A percentile compares a stretch with the other conserved stretches of the same genome.
Evolutionary conservation across 2,888 invertebrate species (phyloP).

Genomic region (Sesia bembeciformis): DNA sequence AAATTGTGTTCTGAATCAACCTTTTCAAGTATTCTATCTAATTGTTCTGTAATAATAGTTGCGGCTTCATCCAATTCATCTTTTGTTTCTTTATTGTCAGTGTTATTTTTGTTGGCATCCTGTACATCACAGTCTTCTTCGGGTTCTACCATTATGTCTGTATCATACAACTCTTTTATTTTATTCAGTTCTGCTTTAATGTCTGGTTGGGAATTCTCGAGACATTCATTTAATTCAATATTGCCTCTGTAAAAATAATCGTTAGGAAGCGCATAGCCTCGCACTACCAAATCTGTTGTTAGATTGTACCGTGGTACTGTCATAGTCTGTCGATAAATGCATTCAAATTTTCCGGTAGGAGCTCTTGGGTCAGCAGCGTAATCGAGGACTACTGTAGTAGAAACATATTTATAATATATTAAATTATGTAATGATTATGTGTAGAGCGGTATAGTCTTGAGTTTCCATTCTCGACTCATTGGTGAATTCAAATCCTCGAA

Average conservation of each 20-base stretch:
- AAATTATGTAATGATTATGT: too few relatives aligned
- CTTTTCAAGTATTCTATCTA: slow-evolving; percentile 29
- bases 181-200: slow-evolving; percentile 27
- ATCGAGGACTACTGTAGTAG: slow-evolving; percentile 71
- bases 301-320: slow-evolving; percentile 33
- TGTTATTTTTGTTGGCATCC: neutral
- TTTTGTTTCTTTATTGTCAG: slow-evolving; percentile 19
- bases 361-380: slow-evolving; percentile 42
- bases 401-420: neutral
- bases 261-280: slow-evolving; percentile 34
- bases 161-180: slow-evolving; percentile 30
- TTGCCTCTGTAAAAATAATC: slow-evolving; percentile 53
- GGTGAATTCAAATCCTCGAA: too few relatives aligned
- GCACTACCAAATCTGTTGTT: slow-evolving; percentile 33
- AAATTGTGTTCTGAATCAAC: slow-evolving; percentile 18
- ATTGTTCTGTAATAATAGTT: slow-evolving; percentile 23
- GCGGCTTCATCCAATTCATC: slow-evolving; percentile 23
- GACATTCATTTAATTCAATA: slow-evolving; percentile 27
- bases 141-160: slow-evolving; percentile 30
- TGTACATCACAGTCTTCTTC: slow-evolving; percentile 18
- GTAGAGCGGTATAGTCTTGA: too few relatives aligned
- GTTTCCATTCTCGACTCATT: too few relatives aligned
- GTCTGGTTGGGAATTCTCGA: slow-evolving; percentile 23
- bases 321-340: slow-evolving; percentile 59
- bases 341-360: slow-evolving; percentile 76